Evolutionary conservation across 2,888 invertebrate genomes (phyloP), one percentile per base, ranked within the genome.

Genomic region (Idaea straminata): DNA sequence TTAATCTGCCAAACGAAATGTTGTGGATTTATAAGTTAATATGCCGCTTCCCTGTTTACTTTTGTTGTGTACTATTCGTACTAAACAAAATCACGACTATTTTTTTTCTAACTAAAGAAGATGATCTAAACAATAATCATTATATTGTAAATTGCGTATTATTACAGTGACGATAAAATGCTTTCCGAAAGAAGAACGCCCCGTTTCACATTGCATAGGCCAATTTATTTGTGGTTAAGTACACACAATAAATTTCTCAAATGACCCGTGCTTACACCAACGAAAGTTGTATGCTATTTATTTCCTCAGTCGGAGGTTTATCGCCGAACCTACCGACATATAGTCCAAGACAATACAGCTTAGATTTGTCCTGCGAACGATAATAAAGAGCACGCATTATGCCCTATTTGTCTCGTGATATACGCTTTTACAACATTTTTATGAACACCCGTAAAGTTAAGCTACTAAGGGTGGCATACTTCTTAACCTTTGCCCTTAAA

Each of bases 191-290:
- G 78, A 75, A 82, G 76, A 79, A 38, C 72, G 78, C 77, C 79
- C 81, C 77, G 81, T 86, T 86, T 85, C 87, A 85, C 34, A 59
- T 84, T 84, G 85, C 82, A 81, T 81, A 78, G 81, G 82, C 87
- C 90, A 90, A 91, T 91, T 91, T 91, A 92, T 91, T 90, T 88
- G 90, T 86, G 89, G 90, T 89, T 91, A 91, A 91, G 90, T 91
- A 89, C 89, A 87, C 88, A 86, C 91, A 83, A 91, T 92, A 92
- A 89, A 91, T 92, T 92, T 89, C 89, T 89, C 86, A 88, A 91
- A 92, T 91, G 89, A 90, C 83, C 88, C 88, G 86, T 86, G 85
- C 89, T 88, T 86, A 87, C 84, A 83, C 82, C 86, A 82, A 83
- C 85, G 85, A 86, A 84, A 85, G 85, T 85, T 86, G 89, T 86